Conservation (phyloP, 2,113 vertebrate genomes). For the Rhinolophus ferrumequinum region DNA sequence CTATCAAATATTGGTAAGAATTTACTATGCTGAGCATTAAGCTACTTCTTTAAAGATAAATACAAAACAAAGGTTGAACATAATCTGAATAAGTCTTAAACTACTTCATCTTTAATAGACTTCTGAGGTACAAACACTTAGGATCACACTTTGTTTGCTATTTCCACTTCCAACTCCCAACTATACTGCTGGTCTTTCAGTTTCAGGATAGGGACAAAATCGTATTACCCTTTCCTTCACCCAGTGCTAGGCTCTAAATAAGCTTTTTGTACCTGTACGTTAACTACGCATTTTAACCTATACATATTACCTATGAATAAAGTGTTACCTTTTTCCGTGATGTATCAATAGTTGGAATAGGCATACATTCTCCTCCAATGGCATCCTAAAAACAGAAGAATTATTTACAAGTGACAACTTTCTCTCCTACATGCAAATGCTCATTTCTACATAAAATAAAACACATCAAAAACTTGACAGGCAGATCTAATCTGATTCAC, state of each 20-base stretch:
- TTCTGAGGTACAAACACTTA: constrained; percentile 8
- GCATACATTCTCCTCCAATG: constrained; percentile 87
- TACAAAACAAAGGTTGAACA: background rate
- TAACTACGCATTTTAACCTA: constrained; percentile 4
- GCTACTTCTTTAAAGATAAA: constrained; percentile 32
- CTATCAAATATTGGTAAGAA: background rate
- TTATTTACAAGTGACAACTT: constrained; percentile 47
- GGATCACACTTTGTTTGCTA: background rate
- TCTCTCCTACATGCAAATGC: background rate
- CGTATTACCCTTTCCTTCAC: background rate
- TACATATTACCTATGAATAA: background rate
- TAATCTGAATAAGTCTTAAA: background rate
- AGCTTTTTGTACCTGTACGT: background rate
- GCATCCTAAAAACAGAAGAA: constrained; percentile 82
- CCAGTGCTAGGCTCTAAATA: background rate
- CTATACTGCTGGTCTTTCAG: background rate
- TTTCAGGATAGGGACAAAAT: background rate
- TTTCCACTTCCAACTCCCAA: background rate
- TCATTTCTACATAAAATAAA: constrained; percentile 53
- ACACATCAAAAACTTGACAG: background rate
- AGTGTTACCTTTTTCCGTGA: constrained; percentile 93
- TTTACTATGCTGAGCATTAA: background rate
- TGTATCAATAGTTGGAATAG: constrained; percentile 92
- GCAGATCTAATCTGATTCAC: background rate
- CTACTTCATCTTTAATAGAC: background rate